Evolutionary conservation across 1,140 invertebrate genomes (phyloP).

Genomic region (Microplitis demolitor): DNA sequence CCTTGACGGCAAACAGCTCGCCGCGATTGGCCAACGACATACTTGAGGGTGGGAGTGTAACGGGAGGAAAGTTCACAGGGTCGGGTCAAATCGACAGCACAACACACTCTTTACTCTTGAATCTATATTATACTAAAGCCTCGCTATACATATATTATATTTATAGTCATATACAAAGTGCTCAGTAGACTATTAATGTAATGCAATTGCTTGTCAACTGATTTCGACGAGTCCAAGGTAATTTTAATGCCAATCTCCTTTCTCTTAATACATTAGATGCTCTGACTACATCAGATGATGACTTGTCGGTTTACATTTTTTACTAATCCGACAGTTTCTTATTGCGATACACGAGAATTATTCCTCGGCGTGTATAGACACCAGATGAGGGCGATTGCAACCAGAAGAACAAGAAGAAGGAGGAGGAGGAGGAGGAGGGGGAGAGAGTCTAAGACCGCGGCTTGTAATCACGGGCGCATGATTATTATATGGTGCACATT

Average conservation of each 20-base stretch:
- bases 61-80: constrained; percentile 50
- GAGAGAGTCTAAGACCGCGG: too few relatives aligned
- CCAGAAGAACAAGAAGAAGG: too few relatives aligned
- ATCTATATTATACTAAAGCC: too few relatives aligned
- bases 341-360: too few relatives aligned
- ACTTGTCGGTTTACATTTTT: not conserved
- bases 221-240: constrained; percentile 22
- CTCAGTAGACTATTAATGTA: constrained; percentile 10
- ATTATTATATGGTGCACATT: too few relatives aligned
- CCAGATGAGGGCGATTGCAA: too few relatives aligned
- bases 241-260: constrained; percentile 23
- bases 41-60: constrained; percentile 21
- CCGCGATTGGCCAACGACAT: constrained; percentile 40
- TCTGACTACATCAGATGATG: not conserved
- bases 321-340: not conserved
- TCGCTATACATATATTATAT: too few relatives aligned
- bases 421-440: too few relatives aligned
- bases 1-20: constrained; percentile 1
- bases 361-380: too few relatives aligned
- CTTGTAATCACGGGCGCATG: too few relatives aligned
- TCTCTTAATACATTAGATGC: not conserved
- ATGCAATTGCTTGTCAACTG: constrained; percentile 43
- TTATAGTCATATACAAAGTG: too few relatives aligned
- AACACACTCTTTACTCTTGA: constrained; percentile 9
- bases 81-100: constrained; percentile 45